Conservation (phyloP, 2,113 vertebrate genomes). For the Vicugna pacos region DNA sequence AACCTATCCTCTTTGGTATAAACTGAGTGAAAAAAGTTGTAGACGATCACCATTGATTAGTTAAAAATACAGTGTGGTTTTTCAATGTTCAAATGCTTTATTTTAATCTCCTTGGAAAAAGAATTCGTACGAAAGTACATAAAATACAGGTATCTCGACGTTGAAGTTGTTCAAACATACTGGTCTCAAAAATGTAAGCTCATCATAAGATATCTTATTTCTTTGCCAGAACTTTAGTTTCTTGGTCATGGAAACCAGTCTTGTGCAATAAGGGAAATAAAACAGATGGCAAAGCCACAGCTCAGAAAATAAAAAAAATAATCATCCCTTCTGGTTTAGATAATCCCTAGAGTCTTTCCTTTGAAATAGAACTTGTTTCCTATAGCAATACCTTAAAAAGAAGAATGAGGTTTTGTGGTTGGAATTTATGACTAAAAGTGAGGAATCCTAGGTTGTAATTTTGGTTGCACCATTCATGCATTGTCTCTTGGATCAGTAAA, state of each 20-base stretch:
- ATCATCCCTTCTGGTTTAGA: constrained; percentile 67
- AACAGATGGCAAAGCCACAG: constrained; percentile 81
- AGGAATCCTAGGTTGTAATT: constrained; percentile 59
- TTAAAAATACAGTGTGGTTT: not conserved
- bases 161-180: not conserved
- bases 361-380: constrained; percentile 58
- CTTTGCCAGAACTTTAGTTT: constrained; percentile 57
- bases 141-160: not conserved
- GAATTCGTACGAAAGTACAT: not conserved
- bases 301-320: constrained; percentile 60
- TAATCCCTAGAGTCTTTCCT: constrained; percentile 60
- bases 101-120: constrained; percentile 14
- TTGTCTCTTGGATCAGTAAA: constrained; percentile 58
- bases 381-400: constrained; percentile 63
- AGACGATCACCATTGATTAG: not conserved
- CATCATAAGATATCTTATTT: constrained; percentile 47
- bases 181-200: constrained; percentile 38
- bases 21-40: not conserved
- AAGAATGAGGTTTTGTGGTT: constrained; percentile 62
- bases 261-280: constrained; percentile 63
- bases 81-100: not conserved
- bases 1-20: not conserved
- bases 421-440: constrained; percentile 64
- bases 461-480: constrained; percentile 48
- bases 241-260: constrained; percentile 70